Base-by-base conservation (phyloP, 53 echinoderm and acorn worm species). In the Actinopyga echinites region DNA sequence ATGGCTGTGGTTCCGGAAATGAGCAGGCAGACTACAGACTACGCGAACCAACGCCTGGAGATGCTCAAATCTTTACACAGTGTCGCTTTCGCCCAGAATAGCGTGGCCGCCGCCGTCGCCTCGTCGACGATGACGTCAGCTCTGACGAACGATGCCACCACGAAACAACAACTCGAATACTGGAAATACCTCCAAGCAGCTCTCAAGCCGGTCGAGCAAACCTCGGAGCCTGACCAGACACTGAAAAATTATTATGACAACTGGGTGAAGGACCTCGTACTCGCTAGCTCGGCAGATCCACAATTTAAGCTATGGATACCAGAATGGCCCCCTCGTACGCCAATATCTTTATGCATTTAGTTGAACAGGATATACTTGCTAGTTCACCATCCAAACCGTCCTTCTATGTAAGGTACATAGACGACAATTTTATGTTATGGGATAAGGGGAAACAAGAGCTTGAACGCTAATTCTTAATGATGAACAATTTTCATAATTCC, bases 181-280 rank as follows among this genome's bases (percentile, higher is more conserved):
- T 79, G 79, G 79, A 57, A 40, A 33, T 79, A 80, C 81, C 63
- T 80, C 21, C 62, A 59, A 23, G 81, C 81, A 28, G 63, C 81
- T 6, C 63, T 80, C 1, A 80, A 89, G 57, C 85, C 79, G 5
- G 58, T 69, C 0, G 89, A 89, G 15, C 35, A 42, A 30, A 44
- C 34, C 5, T 13, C 24, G 2, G 86, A 59, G 32, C 52, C 60
- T n/a, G 89, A 80, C 34, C 69, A 77, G 23, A 89, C 85, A 30
- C 37, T 89, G 62, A 89, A 85, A 25, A 85, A 85, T 20, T 89
- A 89, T 73, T 89, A 89, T 42, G 89, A 89, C 43, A 89, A 71
- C 38, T 85, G 84, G 40, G 85, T 84, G 25, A 85, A 77, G 74
- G 89, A 89, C 37, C 81, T 89, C 3, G 85, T 85, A 65, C 69